A percentile compares a stretch with the other conserved stretches of the same genome.
Conservation (phyloP, 2,888 invertebrate species). For the Romanomermis culicivorax region DNA sequence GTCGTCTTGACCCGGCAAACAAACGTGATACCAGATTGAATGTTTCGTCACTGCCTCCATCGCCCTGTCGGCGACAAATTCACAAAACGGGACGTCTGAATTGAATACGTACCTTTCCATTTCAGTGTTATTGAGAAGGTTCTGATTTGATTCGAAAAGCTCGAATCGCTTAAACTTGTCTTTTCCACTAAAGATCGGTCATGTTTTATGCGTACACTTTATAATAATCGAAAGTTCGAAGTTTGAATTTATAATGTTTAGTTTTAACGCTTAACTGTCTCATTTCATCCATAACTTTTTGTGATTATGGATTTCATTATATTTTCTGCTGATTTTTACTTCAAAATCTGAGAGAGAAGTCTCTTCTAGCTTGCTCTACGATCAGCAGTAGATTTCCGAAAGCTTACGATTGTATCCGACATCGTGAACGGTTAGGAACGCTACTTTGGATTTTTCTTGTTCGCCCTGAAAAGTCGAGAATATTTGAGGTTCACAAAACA, state of each 20-base stretch:
- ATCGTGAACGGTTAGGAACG: slow-evolving; percentile 64
- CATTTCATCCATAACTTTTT: too few species aligned
- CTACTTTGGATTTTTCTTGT: slow-evolving; percentile 37
- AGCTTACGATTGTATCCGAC: slow-evolving; percentile 40
- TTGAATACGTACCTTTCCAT: slow-evolving; percentile 10
- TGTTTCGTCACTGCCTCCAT: slow-evolving; percentile 59
- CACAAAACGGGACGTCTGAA: slow-evolving; percentile 52
- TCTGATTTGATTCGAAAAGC: too few species aligned
- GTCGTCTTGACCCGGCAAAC: slow-evolving; percentile 60
- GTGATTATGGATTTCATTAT: too few species aligned
- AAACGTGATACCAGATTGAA: slow-evolving; percentile 60
- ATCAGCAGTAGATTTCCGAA: too few species aligned
- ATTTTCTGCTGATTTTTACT: too few species aligned
- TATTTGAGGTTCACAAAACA: neutral
- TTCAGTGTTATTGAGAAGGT: too few species aligned
- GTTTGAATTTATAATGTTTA: too few species aligned
- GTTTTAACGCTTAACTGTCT: too few species aligned
- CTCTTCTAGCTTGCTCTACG: too few species aligned
- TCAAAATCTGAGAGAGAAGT: too few species aligned
- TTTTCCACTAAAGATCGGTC: neutral
- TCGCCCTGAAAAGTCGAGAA: neutral
- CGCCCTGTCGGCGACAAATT: slow-evolving; percentile 52
- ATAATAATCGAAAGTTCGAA: neutral
- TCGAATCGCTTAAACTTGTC: too few species aligned
- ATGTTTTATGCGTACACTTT: neutral